Base-by-base conservation (phyloP, 2,888 invertebrate species). In the Ophioninae sp. region DNA sequence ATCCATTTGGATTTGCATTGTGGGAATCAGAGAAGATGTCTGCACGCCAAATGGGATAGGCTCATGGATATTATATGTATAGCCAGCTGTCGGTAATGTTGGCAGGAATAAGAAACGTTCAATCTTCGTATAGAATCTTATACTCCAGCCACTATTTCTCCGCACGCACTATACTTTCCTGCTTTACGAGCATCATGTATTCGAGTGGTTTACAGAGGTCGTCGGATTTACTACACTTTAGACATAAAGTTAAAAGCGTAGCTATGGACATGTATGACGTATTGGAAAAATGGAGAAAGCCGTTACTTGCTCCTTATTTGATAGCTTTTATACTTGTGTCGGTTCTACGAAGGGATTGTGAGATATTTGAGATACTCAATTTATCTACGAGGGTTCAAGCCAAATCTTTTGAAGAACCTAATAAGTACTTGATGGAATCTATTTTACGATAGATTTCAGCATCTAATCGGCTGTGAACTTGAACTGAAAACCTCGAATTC, bases 171-270 rank as follows among this genome's bases (percentile, higher is more conserved):
- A 59, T 68, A 44, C 23, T 39, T 63, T 64, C 56, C 61, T 74
- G 64, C 73, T 84, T 82, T 84, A 82, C 74, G 81, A 82, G 76
- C 76, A 41, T 81, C 81, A 37, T 74, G 81, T 82, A 84, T 84
- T 82, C 84, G 79, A 84, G 82, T 84, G 84, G 84, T 84, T 82
- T 82, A 84, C 82, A 76, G 84, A 82, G 73, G 76, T 77, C 69
- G 69, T 64, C 59, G 65, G 84, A 84, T 84, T 84, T 84, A 84
- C 82, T 82, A 65, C 84, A 77, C 76, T 61, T 65, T 73, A 82
- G 79, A 73, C 82, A 79, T 84, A 84, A 82, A 84, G 69, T 82
- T 73, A 68, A 44, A 71, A 68, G 63, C 72, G 69, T 59, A 58
- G 69, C 58, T 77, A 84, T 77, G 75, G 51, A 82, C 79, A 72